phyloP scores from a whole-genome alignment of 2,113 vertebrate genomes.

The Steatornis caripensis region DNA sequence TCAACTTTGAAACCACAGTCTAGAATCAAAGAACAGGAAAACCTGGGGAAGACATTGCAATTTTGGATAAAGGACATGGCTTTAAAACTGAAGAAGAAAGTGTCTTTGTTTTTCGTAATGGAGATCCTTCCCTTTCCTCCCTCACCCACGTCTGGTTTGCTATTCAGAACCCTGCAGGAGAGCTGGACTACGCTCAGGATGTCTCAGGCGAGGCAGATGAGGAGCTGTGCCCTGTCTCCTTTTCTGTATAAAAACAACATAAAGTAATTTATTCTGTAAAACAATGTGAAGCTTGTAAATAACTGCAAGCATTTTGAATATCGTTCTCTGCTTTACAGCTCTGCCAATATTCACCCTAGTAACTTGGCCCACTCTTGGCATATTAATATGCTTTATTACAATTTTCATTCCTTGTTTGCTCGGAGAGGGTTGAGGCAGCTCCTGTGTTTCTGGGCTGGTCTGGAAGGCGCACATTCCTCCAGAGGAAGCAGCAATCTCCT shows the following conservation, averaged over 20 bases:
- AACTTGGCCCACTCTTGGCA: neutral
- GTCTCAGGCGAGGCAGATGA: neutral
- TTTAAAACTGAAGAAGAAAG: neutral
- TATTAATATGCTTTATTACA: neutral
- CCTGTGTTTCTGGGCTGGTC: neutral
- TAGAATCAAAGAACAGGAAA: neutral
- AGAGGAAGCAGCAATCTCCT: neutral
- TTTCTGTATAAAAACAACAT: neutral
- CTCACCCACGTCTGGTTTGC: neutral
- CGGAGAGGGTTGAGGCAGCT: neutral
- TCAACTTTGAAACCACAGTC: neutral
- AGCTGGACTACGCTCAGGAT: neutral
- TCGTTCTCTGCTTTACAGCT: neutral
- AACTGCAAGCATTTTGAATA: neutral
- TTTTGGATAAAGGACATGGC: neutral
- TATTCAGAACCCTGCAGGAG: neutral
- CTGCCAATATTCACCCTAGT: neutral
- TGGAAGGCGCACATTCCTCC: neutral
- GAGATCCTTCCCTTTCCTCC: neutral
- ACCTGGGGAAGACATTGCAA: neutral
- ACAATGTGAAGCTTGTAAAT: slow-evolving; percentile 10
- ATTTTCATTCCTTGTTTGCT: neutral
- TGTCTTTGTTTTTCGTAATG: neutral
- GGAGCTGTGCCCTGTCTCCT: neutral
- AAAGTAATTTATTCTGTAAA: slow-evolving; percentile 2